Base-by-base conservation (phyloP, 2,113 vertebrate species). In the Cololabis saira region DNA sequence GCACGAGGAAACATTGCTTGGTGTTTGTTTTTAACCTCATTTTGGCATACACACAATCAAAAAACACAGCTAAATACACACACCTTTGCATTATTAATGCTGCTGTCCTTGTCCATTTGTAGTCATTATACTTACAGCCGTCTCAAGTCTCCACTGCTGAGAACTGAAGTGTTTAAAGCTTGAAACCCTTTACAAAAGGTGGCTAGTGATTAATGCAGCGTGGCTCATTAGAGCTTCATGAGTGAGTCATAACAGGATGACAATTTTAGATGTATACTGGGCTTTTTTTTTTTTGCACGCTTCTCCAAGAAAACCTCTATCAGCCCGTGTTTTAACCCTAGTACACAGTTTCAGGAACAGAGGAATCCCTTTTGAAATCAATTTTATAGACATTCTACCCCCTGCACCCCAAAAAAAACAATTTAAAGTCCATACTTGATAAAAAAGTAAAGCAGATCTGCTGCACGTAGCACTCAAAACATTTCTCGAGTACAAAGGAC, bases 91-190 rank as follows among this genome's bases (percentile, higher is more conserved):
- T 71, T 73, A 81, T 81, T 74, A 24, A 81, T 56, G 22, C 18
- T 12, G 57, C 67, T 80, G 79, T 71, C 67, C 59, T 54, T 53
- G 67, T 77, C 71, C 78, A 43, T 82, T 76, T 78, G 71, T 76
- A 61, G 42, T 73, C 53, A 61, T 75, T 58, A 77, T 74, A 44
- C 71, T 47, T 54, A 68, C 67, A 73, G 62, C 51, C 30, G 41
- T 71, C 47, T 67, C 19, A 56, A 67, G 51, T 74, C 76, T 22
- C 49, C 0, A 1, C 11, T 59, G 68, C 47, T 59, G 37, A 56
- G 66, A 33, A 17, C n/a, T 37, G 43, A 79, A 68, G 68, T 59
- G 67, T 47, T 67, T 17, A 14, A 14, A 41, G 27, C 47, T 33
- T 54, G 24, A 70, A 64, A 42, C 24, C n/a, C 10, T n/a, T 43